Evolutionary conservation across 2,113 vertebrate genomes (phyloP).

Genomic region (Gallinago undulata): DNA sequence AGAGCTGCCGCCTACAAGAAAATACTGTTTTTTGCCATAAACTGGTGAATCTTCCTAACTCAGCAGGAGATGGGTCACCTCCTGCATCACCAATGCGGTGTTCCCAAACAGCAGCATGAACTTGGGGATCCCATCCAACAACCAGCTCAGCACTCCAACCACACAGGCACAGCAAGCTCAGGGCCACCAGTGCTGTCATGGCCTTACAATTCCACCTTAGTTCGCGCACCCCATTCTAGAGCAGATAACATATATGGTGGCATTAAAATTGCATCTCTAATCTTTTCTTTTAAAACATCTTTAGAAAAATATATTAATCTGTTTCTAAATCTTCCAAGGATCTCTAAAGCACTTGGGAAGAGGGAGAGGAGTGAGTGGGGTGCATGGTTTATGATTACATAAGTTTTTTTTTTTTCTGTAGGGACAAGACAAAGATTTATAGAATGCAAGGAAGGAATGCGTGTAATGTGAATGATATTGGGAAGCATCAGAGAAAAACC

Average conservation of each 20-base stretch:
- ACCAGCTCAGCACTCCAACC: fast-evolving
- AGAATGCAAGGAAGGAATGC: slow-evolving; percentile 24
- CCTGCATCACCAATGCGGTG: not conserved
- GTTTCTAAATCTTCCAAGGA: not conserved
- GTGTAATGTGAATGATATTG: slow-evolving; percentile 48
- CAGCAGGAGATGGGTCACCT: not conserved
- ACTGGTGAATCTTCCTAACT: not conserved
- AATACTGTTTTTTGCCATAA: not conserved
- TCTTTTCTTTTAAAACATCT: slow-evolving; percentile 12
- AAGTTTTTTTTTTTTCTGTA: not conserved
- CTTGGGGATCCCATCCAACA: fast-evolving
- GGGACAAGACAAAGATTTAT: slow-evolving; percentile 69
- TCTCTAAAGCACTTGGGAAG: not conserved
- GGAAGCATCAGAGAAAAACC: slow-evolving; percentile 42
- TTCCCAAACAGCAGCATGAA: not conserved
- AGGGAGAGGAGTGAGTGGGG: not conserved
- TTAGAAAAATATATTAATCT: not conserved
- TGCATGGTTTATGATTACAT: not conserved
- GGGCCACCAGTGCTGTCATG: not conserved
- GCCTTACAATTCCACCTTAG: not conserved
- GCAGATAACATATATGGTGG: not conserved
- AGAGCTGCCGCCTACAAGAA: not conserved
- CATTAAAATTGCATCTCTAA: not conserved
- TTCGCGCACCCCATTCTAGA: not conserved
- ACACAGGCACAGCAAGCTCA: not conserved